Base-by-base conservation (phyloP, 2,888 invertebrate genomes). In the Chromoteleia sp. region DNA sequence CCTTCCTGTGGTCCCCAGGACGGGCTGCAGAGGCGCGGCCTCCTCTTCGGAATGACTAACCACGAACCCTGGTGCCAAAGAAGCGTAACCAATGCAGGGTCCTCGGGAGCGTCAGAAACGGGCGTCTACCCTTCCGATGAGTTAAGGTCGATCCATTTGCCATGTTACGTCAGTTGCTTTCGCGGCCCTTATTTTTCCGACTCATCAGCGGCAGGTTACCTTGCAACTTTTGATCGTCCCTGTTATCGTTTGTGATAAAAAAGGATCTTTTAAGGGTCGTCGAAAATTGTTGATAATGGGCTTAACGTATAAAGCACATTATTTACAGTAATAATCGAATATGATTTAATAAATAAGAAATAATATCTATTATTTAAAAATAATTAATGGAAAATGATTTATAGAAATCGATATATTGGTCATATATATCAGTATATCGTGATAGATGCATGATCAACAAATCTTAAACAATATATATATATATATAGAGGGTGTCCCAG, bases 121-220 rank as follows among this genome's bases (percentile, higher is more conserved):
- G 58, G 19, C 36, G 4, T 39, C 65, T 50, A 59, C 68, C 67
- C 67, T 76, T 43, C 59, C 30, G 36, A 68, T 36, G 54, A 59
- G 68, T 68, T 43, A 50, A 50, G 45, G 54, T 21, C 52, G 59
- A 43, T 61, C 61, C 54, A 33, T 76, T 75, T 59, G 43, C 36
- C 41, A 52, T 33, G 75, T 61, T 68, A 52, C 54, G 52, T 65
- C 48, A 56, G 56, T 36, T 65, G 56, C 36, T 54, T 56, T 56
- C 10, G 54, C 54, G 45, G 56, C 63, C 63, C 63, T 74, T 74
- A 74, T 74, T 74, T 74, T 56, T 74, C 45, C 74, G 39, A 58
- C 56, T 74, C 74, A 74, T 74, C 74, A 74, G 30, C 48, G 45
- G 14, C 48, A 58, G 58, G 12, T 58, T 58, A 58, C 12, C 48